Conservation (phyloP, 2,888 invertebrate species). For the Machimus rusticus region DNA sequence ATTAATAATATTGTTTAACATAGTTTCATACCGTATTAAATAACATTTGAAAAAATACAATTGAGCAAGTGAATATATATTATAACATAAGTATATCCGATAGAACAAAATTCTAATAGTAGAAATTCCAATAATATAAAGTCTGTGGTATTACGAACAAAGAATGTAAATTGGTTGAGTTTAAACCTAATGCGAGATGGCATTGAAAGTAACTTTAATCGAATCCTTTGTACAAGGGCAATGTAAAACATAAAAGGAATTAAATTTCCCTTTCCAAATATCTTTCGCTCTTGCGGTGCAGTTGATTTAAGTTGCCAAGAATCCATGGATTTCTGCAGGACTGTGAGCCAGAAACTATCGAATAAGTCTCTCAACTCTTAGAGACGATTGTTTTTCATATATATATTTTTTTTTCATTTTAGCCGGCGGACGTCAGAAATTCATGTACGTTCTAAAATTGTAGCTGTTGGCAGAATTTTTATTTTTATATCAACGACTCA, state of each 20-base stretch:
- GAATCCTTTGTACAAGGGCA: neutral
- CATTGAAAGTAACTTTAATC: neutral
- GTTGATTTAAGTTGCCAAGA: neutral
- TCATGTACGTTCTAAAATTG: slow-evolving; percentile 8
- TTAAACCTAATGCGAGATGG: neutral
- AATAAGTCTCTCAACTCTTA: neutral
- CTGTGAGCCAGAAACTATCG: neutral
- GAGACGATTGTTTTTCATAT: neutral
- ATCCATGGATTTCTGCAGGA: neutral
- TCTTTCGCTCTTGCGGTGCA: neutral
- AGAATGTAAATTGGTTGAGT: neutral
- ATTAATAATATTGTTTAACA: too few species aligned
- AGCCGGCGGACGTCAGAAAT: slow-evolving; percentile 1
- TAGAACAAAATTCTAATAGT: too few species aligned
- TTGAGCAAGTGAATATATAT: too few species aligned
- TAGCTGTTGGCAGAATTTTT: neutral
- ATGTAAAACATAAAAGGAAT: neutral
- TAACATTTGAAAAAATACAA: too few species aligned
- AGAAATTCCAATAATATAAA: too few species aligned
- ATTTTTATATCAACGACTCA: neutral
- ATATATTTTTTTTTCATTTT: neutral
- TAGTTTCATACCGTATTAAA: too few species aligned
- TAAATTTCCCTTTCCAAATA: neutral
- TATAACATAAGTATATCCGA: too few species aligned
- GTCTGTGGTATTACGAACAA: too few species aligned